phyloP scores from a whole-genome alignment of 1,140 invertebrate genomes.

The Orius laevigatus region DNA sequence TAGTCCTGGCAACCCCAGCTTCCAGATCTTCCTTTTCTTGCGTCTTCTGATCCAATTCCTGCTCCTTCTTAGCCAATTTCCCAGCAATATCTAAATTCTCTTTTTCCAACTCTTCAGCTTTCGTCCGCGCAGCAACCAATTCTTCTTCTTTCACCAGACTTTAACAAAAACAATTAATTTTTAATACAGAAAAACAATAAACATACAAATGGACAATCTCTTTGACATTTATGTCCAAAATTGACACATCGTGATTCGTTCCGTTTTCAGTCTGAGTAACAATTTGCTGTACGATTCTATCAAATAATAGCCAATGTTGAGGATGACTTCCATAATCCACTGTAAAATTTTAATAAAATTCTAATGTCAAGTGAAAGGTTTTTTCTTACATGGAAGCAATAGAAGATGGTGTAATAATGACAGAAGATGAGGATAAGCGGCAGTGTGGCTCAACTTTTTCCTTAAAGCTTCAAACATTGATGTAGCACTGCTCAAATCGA shows the following conservation, averaged over 20 bases:
- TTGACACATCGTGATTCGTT: slow-evolving; percentile 67
- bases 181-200: slow-evolving; percentile 3
- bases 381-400: slow-evolving; percentile 64
- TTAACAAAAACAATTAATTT: slow-evolving; percentile 10
- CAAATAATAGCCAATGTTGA: slow-evolving; percentile 86
- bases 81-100: slow-evolving; percentile 76
- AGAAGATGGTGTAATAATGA: slow-evolving; percentile 84
- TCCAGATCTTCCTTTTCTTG: slow-evolving; percentile 89
- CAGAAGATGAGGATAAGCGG: slow-evolving; percentile 83
- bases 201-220: slow-evolving; percentile 70
- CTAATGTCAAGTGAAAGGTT: not conserved
- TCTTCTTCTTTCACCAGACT: slow-evolving; percentile 86
- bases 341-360: slow-evolving; percentile 28
- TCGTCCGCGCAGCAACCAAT: slow-evolving; percentile 65
- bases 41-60: slow-evolving; percentile 71
- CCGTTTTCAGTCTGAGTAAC: slow-evolving; percentile 63
- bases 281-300: slow-evolving; percentile 90
- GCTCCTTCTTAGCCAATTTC: slow-evolving; percentile 79
- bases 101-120: slow-evolving; percentile 73
- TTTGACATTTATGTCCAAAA: slow-evolving; percentile 78
- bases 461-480: slow-evolving; percentile 87
- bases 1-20: slow-evolving; percentile 62
- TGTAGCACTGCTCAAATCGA: slow-evolving; percentile 87
- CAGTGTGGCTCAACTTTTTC: slow-evolving; percentile 77
- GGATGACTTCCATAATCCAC: slow-evolving; percentile 64